These are phyloP conservation scores for Ophonus ardosiacus DNA, from an alignment of 2,888 invertebrate genomes.

Conservation along the genomic window DNA sequence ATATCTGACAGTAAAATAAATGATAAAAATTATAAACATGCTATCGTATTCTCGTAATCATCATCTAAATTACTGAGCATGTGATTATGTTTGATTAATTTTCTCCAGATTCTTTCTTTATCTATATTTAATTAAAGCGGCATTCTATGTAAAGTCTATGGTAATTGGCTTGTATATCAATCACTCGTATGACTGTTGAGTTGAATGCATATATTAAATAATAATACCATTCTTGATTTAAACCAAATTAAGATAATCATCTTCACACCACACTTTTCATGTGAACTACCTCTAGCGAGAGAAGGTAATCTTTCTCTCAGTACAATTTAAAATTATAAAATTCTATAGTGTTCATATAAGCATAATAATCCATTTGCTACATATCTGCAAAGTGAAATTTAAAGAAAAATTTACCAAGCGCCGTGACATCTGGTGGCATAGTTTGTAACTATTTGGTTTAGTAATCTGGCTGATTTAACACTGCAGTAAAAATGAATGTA, in stretches of 20 bases:
- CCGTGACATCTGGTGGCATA: no score
- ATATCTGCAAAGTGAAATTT: no score
- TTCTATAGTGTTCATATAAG: neutral
- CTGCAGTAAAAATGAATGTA: no score
- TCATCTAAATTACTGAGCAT: slow-evolving; percentile 39
- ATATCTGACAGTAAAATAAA: slow-evolving; percentile 34
- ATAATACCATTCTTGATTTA: slow-evolving; percentile 50
- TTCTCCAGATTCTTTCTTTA: slow-evolving; percentile 28
- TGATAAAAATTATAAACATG: slow-evolving; percentile 40
- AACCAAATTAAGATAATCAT: slow-evolving; percentile 58
- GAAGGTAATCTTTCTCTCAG: neutral
- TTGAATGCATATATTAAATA: slow-evolving; percentile 53
- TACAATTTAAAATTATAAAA: neutral
- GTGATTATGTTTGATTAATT: slow-evolving; percentile 48
- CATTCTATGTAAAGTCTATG: slow-evolving; percentile 39
- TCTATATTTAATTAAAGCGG: slow-evolving; percentile 56
- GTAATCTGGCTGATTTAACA: no score
- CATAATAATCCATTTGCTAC: neutral
- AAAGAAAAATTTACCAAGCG: no score
- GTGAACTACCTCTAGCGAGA: slow-evolving; percentile 10
- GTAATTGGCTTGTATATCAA: slow-evolving; percentile 53
- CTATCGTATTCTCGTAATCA: slow-evolving; percentile 28
- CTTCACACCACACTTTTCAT: slow-evolving; percentile 55
- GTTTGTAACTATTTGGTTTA: no score
- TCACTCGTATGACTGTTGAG: slow-evolving; percentile 45